Base-by-base conservation (phyloP, 2,797 vertebrate genomes). In the Sebastes iracundus region DNA sequence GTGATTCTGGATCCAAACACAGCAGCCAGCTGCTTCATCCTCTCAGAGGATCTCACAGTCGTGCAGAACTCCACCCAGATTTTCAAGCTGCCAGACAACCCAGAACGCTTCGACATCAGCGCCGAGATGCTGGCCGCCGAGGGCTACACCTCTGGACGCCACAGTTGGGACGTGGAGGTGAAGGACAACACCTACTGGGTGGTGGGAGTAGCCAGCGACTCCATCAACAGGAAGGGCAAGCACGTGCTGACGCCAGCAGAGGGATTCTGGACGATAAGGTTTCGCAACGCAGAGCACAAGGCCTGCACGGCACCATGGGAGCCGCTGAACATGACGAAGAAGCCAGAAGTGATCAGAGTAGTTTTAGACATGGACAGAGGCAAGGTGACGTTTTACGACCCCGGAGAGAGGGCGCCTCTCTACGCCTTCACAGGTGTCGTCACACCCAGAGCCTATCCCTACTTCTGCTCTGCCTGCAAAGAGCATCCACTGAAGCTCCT, bases 181-280 rank as follows among this genome's bases (percentile, higher is more conserved):
- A 94, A 94, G 38, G 82, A 93, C 65, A 96, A 96, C 93, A 95
- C 93, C 13, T 96, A 96, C 85, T 96, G 96, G 96, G 96, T 96
- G 76, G 73, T 96, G 6, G 96, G 96, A 11, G 83, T 96, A 2
- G 96, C 95, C 82, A 96, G 94, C 4, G 89, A 91, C 16, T 92
- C 94, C 49, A 95, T 96, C 69, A 93, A 93, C 90, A 95, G 95
- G 70, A 97, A 96, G 79, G 96, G 96, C 25, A 96, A 96, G 77
- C 94, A 96, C 0, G 92, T 96, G 27, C 87, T 96, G 87, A 96
- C 95, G 0, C 96, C 96, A 6, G 92, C 94, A 1, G 95, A 94
- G 82, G 96, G 96, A 67, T 96, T 96, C 91, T 97, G 96, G 96
- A 95, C 95, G 23, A 94, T 97, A 42, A 87, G 96, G 55, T 95